phyloP scores from a whole-genome alignment of 2,113 vertebrate genomes.

The Odontophorus gujanensis region DNA sequence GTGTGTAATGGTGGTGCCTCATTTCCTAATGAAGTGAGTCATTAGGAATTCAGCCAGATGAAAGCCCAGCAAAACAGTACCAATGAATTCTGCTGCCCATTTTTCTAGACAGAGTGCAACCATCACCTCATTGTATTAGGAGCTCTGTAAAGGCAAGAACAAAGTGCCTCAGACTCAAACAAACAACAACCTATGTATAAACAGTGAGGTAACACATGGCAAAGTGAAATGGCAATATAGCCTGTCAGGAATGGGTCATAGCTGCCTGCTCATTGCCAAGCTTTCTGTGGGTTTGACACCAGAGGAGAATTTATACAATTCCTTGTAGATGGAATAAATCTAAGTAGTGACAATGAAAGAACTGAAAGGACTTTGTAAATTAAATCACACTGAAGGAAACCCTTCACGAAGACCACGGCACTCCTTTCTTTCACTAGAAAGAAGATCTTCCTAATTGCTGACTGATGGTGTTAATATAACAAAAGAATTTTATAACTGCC shows the following conservation, averaged over 20 bases:
- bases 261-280: not conserved
- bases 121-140: accelerated
- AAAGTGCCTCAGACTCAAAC: not conserved
- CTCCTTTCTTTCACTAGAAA: not conserved
- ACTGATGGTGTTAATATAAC: not conserved
- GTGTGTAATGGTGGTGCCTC: not conserved
- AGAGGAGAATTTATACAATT: not conserved
- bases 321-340: constrained; percentile 40
- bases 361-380: not conserved
- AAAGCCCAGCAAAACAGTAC: not conserved
- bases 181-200: not conserved
- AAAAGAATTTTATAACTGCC: not conserved
- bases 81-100: not conserved
- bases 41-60: not conserved
- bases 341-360: constrained; percentile 14
- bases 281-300: not conserved
- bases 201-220: not conserved
- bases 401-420: not conserved
- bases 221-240: not conserved
- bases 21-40: constrained; percentile 2
- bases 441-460: not conserved
- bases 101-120: not conserved
- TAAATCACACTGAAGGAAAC: not conserved
- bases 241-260: not conserved
- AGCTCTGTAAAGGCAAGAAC: not conserved